These are phyloP conservation scores for Drosophila lini DNA, from an alignment of 1,140 invertebrate genomes.

Conservation along the genomic window DNA sequence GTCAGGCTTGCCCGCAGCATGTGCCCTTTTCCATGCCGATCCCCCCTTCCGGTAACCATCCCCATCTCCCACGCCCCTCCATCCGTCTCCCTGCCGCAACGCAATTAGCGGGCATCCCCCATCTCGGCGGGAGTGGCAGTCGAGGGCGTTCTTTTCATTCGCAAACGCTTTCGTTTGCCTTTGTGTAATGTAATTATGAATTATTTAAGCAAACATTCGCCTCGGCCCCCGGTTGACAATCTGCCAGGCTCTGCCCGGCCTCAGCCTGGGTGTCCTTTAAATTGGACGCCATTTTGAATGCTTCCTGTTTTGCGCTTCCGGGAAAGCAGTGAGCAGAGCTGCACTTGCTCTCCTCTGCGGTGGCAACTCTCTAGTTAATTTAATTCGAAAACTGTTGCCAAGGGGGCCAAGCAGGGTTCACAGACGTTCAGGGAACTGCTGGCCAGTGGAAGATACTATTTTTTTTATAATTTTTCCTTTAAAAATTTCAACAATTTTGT, in stretches of 20 bases:
- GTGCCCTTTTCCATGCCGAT: not conserved
- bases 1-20: not conserved
- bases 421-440: conserved; percentile 21
- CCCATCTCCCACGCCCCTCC: not conserved
- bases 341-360: conserved; percentile 17
- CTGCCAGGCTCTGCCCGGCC: conserved; percentile 4
- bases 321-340: not conserved
- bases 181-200: conserved; percentile 78
- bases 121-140: not conserved
- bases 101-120: conserved; percentile 56
- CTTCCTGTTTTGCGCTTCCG: conserved; percentile 23
- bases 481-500: no score
- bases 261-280: conserved; percentile 30
- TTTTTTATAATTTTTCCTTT: no score
- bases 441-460: not conserved
- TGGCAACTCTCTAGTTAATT: conserved; percentile 57
- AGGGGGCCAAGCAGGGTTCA: conserved; percentile 18
- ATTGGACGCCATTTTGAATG: conserved; percentile 62
- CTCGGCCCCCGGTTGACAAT: conserved; percentile 15
- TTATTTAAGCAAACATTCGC: conserved; percentile 74
- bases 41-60: not conserved
- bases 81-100: conserved; percentile 19
- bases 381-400: conserved; percentile 28
- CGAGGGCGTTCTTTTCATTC: conserved; percentile 39
- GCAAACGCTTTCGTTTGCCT: conserved; percentile 58